phyloP scores from a whole-genome alignment of 2,888 invertebrate genomes.

The Conops quadrifasciatus region DNA sequence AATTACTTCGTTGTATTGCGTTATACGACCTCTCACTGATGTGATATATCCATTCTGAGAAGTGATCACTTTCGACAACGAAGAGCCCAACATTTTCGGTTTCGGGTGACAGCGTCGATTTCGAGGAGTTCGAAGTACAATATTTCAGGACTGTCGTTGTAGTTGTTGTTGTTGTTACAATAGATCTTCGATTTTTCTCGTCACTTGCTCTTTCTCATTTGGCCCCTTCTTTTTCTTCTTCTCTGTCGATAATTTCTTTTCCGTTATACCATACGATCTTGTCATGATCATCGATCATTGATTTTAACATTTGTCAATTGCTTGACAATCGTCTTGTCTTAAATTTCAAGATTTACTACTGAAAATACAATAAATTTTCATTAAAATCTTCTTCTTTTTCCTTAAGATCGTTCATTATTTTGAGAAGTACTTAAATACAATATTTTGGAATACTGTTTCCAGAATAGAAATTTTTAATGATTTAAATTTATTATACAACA shows the following conservation, averaged over 20 bases:
- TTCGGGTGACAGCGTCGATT: background rate
- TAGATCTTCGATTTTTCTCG: background rate
- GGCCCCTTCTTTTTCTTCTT: background rate
- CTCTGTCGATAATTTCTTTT: background rate
- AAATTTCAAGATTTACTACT: slow-evolving; percentile 3
- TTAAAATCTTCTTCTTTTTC: too few relatives aligned
- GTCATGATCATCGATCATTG: slow-evolving; percentile 46
- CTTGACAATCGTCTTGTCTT: slow-evolving; percentile 4
- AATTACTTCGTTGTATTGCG: background rate
- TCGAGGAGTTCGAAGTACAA: too few relatives aligned
- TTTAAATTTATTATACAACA: too few relatives aligned
- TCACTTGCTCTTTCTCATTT: background rate
- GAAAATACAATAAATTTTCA: background rate
- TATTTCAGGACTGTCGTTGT: too few relatives aligned
- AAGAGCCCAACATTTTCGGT: background rate
- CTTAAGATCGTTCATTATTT: too few relatives aligned
- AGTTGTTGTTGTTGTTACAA: background rate
- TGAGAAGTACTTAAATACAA: too few relatives aligned
- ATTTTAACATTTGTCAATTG: slow-evolving; percentile 39
- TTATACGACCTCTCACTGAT: background rate
- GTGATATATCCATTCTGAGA: slow-evolving; percentile 10
- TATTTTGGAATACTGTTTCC: too few relatives aligned
- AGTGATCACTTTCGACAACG: background rate
- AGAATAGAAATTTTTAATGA: too few relatives aligned
- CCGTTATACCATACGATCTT: slow-evolving; percentile 33